These are phyloP conservation scores for Hydroisotoma schaefferi DNA, from an alignment of 2,888 invertebrate genomes.

Conservation along the genomic window DNA sequence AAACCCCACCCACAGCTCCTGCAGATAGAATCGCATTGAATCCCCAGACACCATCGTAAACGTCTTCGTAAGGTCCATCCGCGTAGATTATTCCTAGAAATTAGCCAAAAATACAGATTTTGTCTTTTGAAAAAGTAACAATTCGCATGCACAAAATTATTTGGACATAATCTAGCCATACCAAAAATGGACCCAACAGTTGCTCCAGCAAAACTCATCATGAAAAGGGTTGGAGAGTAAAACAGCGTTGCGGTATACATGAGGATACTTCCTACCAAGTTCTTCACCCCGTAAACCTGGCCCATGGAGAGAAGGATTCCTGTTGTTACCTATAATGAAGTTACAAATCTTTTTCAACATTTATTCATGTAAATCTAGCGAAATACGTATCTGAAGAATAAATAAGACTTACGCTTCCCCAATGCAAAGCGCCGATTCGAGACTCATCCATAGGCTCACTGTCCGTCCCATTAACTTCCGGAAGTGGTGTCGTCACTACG, in stretches of 20 bases:
- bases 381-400: background rate
- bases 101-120: background rate
- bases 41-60: conserved; percentile 55
- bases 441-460: conserved; percentile 1
- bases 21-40: conserved; percentile 54
- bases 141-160: no score
- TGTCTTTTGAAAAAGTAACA: background rate
- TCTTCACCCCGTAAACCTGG: conserved; percentile 53
- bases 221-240: conserved; percentile 53
- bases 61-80: conserved; percentile 42
- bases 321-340: conserved; percentile 51
- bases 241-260: conserved; percentile 53
- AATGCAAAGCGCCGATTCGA: conserved; percentile 48
- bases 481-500: conserved; percentile 11
- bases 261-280: conserved; percentile 51
- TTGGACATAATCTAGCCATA: no score
- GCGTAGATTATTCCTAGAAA: conserved; percentile 37
- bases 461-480: background rate
- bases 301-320: conserved; percentile 53
- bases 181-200: conserved; percentile 52
- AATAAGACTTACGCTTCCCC: conserved; percentile 51
- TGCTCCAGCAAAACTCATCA: conserved; percentile 53
- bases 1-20: conserved; percentile 53
- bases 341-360: no score
- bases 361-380: no score